Base-by-base conservation (phyloP, 2,888 invertebrate species). In the Cephonodes hylas region DNA sequence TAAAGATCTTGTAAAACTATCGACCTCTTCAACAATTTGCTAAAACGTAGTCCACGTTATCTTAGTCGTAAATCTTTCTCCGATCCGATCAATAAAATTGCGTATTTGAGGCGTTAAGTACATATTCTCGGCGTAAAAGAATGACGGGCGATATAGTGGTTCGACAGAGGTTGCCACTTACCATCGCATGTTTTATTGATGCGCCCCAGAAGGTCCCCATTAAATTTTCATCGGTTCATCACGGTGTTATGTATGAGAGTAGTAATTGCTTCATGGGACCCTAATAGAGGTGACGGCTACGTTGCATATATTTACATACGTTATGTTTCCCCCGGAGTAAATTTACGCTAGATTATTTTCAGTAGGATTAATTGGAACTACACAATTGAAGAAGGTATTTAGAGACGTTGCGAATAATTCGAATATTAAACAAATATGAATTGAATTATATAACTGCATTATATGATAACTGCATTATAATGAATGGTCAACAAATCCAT, bases 131-230 rank as follows among this genome's bases (percentile, higher is more conserved):
- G 42, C 71, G 68, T 69, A 68, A 72, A 74, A 74, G 76, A 79
- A 80, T 71, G 67, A 66, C 65, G 64, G 62, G 68, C 67, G 66
- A 67, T 67, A 70, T 75, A 76, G 77, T 73, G 75, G 76, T 78
- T 77, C 77, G 74, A 88, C 86, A 85, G 76, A 71, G 81, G 75
- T 83, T 77, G 71, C 80, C 84, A 84, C 87, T 89, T 85, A 84
- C 76, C 80, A 81, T 79, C 80, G 73, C 61, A 89, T 90, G 88
- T 85, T 82, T 89, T 89, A 90, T 89, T 79, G 81, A 88, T 88
- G 85, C 68, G 71, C 63, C 62, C 65, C 66, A 73, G 75, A 76
- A 76, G 68, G 75, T 74, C 63, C 48, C 62, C 81, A 84, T 89
- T 88, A 85, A 82, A 83, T 82, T 86, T 89, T 88, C 87, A 86